These are phyloP conservation scores for Athene cunicularia DNA, from an alignment of 2,113 vertebrate genomes.

Conservation along the genomic window DNA sequence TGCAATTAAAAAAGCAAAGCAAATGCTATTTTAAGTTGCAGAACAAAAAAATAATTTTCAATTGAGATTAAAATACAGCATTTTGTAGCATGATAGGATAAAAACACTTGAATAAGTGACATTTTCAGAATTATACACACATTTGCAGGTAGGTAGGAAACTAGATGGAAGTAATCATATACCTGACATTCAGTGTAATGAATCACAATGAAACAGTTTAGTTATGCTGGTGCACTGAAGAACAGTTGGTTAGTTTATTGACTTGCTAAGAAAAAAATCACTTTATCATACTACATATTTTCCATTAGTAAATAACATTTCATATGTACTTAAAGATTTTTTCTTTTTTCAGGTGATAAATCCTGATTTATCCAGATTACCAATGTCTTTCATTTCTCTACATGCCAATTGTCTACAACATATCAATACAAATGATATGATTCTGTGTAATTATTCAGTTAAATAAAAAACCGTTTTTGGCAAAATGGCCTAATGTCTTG, in stretches of 20 bases:
- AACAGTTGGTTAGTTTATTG: not conserved
- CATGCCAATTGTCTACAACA: not conserved
- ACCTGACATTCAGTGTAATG: not conserved
- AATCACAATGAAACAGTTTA: not conserved
- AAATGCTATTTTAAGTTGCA: not conserved
- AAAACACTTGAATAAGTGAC: not conserved
- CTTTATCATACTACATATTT: not conserved
- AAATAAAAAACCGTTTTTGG: not conserved
- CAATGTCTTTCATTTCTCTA: not conserved
- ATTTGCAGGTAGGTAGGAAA: not conserved
- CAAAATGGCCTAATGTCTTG: not conserved
- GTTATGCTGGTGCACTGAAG: not conserved
- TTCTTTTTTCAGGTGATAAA: not conserved
- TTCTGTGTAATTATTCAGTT: not conserved
- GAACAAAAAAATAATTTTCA: not conserved
- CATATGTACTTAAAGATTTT: not conserved
- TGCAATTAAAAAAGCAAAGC: not conserved
- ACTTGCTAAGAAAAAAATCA: not conserved
- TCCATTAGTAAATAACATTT: not conserved
- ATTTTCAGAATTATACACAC: not conserved
- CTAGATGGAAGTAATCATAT: not conserved
- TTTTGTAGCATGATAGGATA: not conserved
- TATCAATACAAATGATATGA: not conserved
- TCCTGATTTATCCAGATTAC: not conserved
- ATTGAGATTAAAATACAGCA: not conserved